Conservation (phyloP, 2,888 invertebrate species). For the Tineola bisselliella region DNA sequence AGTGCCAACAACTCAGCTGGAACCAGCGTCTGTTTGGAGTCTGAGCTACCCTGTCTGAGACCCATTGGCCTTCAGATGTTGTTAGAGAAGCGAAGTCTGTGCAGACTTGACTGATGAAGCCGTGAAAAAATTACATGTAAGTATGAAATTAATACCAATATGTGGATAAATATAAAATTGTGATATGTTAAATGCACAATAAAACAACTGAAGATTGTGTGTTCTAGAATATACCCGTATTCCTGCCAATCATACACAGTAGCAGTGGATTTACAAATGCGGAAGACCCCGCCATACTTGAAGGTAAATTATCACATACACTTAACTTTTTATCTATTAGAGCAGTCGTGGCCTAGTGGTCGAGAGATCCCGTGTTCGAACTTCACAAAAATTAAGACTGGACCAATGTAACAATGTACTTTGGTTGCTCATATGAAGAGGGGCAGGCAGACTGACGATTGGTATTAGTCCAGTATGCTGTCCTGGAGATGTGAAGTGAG, state of each 20-base stretch:
- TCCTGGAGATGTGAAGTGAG: no score
- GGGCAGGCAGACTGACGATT: no score
- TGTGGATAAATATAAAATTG: no score
- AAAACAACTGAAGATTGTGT: not conserved
- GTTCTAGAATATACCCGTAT: constrained; percentile 83
- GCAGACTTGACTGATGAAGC: constrained; percentile 29
- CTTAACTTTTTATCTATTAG: no score
- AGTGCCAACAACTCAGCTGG: constrained; percentile 85
- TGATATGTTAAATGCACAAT: no score
- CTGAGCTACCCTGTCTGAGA: constrained; percentile 88
- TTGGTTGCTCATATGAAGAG: no score
- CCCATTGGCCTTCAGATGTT: constrained; percentile 86
- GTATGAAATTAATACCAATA: constrained; percentile 31
- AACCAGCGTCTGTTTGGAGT: constrained; percentile 88
- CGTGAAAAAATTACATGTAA: not conserved
- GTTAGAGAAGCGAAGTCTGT: constrained; percentile 77
- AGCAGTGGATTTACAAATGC: constrained; percentile 86
- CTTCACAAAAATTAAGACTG: no score
- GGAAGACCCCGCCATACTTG: constrained; percentile 87
- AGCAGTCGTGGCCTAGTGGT: no score
- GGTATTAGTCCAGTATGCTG: no score
- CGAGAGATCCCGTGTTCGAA: no score
- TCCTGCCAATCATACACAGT: constrained; percentile 91
- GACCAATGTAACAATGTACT: no score
- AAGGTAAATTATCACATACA: constrained; percentile 63